Base-by-base conservation (phyloP, 1,140 invertebrate genomes). In the Medauroidea extradentata region DNA sequence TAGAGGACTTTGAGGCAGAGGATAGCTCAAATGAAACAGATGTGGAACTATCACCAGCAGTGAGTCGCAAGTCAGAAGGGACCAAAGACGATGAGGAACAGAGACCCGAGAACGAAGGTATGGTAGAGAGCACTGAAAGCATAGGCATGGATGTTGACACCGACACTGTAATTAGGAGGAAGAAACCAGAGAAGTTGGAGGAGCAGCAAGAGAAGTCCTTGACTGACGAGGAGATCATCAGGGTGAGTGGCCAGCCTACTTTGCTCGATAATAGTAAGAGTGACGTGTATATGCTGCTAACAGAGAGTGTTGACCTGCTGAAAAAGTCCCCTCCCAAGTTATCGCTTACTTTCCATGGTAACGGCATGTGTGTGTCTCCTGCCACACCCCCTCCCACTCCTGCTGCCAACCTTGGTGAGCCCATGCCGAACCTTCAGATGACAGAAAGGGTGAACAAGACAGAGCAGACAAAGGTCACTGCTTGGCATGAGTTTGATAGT, bases 1-100 rank as follows among this genome's bases (percentile, higher is more conserved):
- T 76, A 14, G 79, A 82, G 55, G 78, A 80, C 57, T 78, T 75
- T 3, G 81, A 82, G 67, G 82, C 80, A 0, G 60, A 67, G 24
- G 82, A 83, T 61, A 80, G 79, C 2, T 62, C 74, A 2, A 60
- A 61, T 39, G 82, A 84, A 46, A 81, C 78, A 3, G 82, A 82
- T 60, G n/a, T n/a, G n/a, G n/a, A n/a, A 63, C 72, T 0, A 25
- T 68, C 67, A 25, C 66, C 65, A 43, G 59, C 63, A 18, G 64
- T 67, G n/a, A 57, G 57, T n/a, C 46, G 67, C 49, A 64, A 61
- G 42, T 57, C 41, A 16, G 52, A 60, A 57, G 58, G 9, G 21
- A 29, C 25, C 39, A 34, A 66, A 73, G 53, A 51, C n/a, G n/a
- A n/a, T n/a, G n/a, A n/a, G n/a, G n/a, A n/a, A n/a, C n/a, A n/a